Base-by-base conservation (phyloP, 2,113 vertebrate species). In the Junco hyemalis region DNA sequence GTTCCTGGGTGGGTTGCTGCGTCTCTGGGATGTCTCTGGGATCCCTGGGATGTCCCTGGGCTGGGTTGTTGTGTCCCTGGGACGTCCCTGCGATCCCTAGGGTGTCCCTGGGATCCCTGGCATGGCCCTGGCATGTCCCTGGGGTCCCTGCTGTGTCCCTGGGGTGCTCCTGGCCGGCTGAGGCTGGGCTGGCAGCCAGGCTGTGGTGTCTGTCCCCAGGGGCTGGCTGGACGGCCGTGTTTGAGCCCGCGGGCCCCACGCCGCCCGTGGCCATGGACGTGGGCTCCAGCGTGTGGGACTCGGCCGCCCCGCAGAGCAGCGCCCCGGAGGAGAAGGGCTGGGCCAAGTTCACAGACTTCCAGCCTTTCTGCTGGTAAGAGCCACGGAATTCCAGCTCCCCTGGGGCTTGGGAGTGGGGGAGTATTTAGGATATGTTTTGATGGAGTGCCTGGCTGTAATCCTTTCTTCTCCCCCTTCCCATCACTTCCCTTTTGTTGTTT, bases 281-380 rank as follows among this genome's bases (percentile, higher is more conserved):
- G 5, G 98, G 98, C 1, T 98, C 98, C 15, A 96, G 97, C 5
- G 97, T 98, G 17, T 99, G 99, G 99, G 98, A 98, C 17, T 97
- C 97, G 2, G 86, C 98, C 3, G 29, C 87, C 1, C 88, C 97
- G 0, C 82, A 95, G 33, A 63, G 57, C 24, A 57, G 95, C 7
- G 54, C 97, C 21, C 82, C 96, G 0, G 98, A 98, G 85, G 98
- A 97, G 71, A 98, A 98, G 31, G 98, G 98, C 77, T 99, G 99
- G 99, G 99, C 99, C 77, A 98, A 97, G 90, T 99, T 99, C 85
- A 98, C 98, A 0, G 98, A 99, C 97, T 99, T 99, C 95, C 99
- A 99, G 95, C 98, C 99, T 25, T 99, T 99, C 96, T 98, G 98
- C 90, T 98, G 99, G 99, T 99, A 79, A 98, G 97, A 51, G 51